Evolutionary conservation across 2,113 vertebrate genomes (phyloP).

Genomic region (Trichechus manatus): DNA sequence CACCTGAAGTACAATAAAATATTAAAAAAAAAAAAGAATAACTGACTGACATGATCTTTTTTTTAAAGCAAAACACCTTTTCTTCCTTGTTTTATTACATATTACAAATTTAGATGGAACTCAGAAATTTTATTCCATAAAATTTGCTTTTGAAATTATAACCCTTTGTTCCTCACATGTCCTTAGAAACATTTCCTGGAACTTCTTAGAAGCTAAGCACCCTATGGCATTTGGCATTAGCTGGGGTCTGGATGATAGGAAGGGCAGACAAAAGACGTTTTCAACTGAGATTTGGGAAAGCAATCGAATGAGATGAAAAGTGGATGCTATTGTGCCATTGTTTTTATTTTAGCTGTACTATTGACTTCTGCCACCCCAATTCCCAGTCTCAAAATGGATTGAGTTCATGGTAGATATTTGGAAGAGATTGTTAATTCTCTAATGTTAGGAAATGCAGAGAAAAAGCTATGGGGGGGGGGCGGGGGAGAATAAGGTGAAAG

Average conservation of each 20-base stretch:
- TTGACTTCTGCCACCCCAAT: neutral
- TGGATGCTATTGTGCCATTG: neutral
- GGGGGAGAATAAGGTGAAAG: neutral
- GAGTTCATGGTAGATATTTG: neutral
- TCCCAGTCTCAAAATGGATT: neutral
- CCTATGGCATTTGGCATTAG: neutral
- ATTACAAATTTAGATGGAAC: slow-evolving; percentile 29
- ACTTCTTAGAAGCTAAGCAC: neutral
- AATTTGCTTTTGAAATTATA: slow-evolving; percentile 49
- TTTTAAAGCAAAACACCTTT: neutral
- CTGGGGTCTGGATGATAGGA: neutral
- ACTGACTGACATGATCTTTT: neutral
- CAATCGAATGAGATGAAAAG: neutral
- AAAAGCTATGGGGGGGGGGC: neutral
- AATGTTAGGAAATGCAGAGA: neutral
- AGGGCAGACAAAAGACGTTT: neutral
- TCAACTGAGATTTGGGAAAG: neutral
- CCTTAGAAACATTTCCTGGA: neutral
- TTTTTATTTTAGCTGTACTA: slow-evolving; percentile 9
- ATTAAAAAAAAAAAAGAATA: too few species aligned
- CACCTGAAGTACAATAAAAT: too few species aligned
- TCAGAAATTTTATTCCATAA: neutral
- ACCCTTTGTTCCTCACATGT: neutral
- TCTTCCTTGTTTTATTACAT: neutral
- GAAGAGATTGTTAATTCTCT: slow-evolving; percentile 32